phyloP scores from a whole-genome alignment of 2,888 invertebrate genomes.

The Resseliella maxima region DNA sequence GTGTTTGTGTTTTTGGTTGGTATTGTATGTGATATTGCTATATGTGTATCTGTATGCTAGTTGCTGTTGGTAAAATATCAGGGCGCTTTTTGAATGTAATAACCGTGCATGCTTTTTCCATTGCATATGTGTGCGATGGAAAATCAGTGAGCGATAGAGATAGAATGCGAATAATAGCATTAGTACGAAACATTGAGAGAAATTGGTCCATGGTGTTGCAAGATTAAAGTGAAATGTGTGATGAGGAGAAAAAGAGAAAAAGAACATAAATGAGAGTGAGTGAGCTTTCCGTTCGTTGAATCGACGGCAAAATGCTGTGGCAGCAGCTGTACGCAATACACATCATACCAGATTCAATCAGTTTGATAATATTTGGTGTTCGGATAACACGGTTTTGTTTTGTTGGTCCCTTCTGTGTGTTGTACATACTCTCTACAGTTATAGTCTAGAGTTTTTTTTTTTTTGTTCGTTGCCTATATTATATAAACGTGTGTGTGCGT shows the following conservation, averaged over 20 bases:
- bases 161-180: neutral
- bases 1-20: too few relatives aligned
- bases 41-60: neutral
- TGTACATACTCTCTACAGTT: conserved; percentile 36
- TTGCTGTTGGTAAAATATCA: neutral
- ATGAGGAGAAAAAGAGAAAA: neutral
- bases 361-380: conserved; percentile 53
- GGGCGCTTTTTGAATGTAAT: neutral
- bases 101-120: neutral
- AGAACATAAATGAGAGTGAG: neutral
- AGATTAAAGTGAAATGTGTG: neutral
- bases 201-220: neutral
- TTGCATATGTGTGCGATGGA: neutral
- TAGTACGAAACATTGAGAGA: neutral
- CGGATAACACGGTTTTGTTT: conserved; percentile 51
- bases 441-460: conserved; percentile 3
- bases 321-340: conserved; percentile 24
- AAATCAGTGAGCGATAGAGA: neutral
- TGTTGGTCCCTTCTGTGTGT: conserved; percentile 18
- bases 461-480: conserved; percentile 48
- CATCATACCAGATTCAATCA: conserved; percentile 41
- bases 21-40: neutral
- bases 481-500: conserved; percentile 53
- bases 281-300: neutral
- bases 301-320: conserved; percentile 6